phyloP scores from a whole-genome alignment of 2,888 invertebrate genomes.

The Nebria salina region DNA sequence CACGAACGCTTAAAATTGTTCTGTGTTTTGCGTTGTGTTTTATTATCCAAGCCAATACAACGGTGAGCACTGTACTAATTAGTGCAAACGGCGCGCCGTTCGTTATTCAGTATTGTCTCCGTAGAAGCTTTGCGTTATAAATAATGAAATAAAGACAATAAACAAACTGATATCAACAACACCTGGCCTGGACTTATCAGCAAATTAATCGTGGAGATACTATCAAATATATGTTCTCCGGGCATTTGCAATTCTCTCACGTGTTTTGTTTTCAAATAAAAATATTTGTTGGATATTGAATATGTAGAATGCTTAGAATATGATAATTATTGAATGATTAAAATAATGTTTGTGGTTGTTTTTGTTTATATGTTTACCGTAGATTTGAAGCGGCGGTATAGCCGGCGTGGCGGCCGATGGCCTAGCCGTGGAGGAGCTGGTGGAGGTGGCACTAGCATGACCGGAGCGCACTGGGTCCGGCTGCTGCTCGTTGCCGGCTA shows the following conservation, averaged over 20 bases:
- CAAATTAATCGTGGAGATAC: not conserved
- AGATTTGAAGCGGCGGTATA: slow-evolving; percentile 62
- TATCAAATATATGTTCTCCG: not conserved
- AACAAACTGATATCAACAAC: not conserved
- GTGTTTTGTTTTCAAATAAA: not conserved
- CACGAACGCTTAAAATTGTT: not conserved
- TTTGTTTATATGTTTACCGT: slow-evolving; percentile 2
- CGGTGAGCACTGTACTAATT: not conserved
- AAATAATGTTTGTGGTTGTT: not conserved
- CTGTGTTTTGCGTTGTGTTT: not conserved
- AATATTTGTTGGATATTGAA: no score
- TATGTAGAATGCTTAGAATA: not conserved
- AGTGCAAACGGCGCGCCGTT: not conserved
- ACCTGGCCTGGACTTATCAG: not conserved
- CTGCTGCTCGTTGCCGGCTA: slow-evolving; percentile 62
- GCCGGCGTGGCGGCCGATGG: slow-evolving; percentile 67
- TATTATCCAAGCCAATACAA: not conserved
- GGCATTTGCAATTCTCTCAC: not conserved
- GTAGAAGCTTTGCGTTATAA: not conserved
- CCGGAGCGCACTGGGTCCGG: slow-evolving; percentile 63
- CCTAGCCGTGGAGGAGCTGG: slow-evolving; percentile 60
- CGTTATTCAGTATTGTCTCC: not conserved
- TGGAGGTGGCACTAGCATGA: slow-evolving; percentile 67
- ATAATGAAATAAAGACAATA: not conserved
- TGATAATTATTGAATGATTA: not conserved